A percentile compares a stretch with the other conserved stretches of the same genome.
These are phyloP conservation scores for Leptinotarsa peninsularis DNA, from an alignment of 2,888 invertebrate genomes.

Conservation along the genomic window DNA sequence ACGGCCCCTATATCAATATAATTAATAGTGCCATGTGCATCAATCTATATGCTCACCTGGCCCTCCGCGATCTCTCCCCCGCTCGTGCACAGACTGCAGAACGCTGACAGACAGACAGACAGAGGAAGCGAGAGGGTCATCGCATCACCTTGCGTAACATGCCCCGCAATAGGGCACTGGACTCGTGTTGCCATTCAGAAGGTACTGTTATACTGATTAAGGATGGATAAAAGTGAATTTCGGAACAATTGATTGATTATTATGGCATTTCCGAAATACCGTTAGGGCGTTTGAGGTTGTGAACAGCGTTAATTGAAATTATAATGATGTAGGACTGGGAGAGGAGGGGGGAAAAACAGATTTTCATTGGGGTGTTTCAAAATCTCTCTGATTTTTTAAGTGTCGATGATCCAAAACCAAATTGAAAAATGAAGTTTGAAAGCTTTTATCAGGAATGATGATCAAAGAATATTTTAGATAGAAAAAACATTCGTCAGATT, in stretches of 20 bases:
- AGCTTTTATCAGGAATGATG: no score
- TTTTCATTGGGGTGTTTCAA: background rate
- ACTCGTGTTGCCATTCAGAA: conserved; percentile 35
- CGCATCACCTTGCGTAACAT: conserved; percentile 42
- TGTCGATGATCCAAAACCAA: background rate
- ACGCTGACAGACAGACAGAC: conserved; percentile 32
- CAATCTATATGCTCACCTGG: conserved; percentile 62
- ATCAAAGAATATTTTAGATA: no score
- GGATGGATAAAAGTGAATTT: conserved; percentile 42
- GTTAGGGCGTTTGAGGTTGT: conserved; percentile 30
- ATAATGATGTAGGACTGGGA: background rate
- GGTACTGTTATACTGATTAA: conserved; percentile 39
- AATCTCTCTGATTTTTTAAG: background rate
- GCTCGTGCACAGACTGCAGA: conserved; percentile 43
- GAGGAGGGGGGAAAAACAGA: background rate
- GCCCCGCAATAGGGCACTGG: conserved; percentile 34
- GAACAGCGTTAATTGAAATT: conserved; percentile 19
- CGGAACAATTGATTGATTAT: conserved; percentile 37
- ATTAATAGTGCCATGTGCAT: conserved; percentile 61
- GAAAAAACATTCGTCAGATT: no score
- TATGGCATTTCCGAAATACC: conserved; percentile 31
- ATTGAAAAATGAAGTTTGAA: background rate
- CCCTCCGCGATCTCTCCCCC: conserved; percentile 46
- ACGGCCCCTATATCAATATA: conserved; percentile 52
- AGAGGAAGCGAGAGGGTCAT: conserved; percentile 36